Base-by-base conservation (phyloP, 2,797 vertebrate genomes). In the Rhinogobio ventralis region DNA sequence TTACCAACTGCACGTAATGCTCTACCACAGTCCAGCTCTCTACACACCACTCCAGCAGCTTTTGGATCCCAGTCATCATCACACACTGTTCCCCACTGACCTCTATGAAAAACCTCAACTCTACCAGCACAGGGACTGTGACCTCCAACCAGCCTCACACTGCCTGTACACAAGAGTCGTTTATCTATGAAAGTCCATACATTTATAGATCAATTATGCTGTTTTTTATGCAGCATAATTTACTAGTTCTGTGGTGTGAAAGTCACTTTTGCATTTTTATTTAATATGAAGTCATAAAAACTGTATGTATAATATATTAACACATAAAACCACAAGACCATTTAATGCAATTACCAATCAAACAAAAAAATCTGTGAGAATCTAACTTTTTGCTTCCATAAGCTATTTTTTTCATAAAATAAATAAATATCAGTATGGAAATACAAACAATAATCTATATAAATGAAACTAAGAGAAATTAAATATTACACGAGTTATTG, bases 71-170 rank as follows among this genome's bases (percentile, higher is more conserved):
- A 76, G 13, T 0, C 2, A 36, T 33, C 73, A n/a, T 55, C 73
- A 57, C 73, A 76, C 20, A 76, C 73, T 7, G 73, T 76, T 36
- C 73, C 73, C 73, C 73, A 76, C 51, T 57, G 19, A 23, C 73
- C 73, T 4, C 0, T 2, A 9, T 77, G 53, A 62, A 42, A 14
- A 77, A 77, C 51, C 55, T 77, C 75, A 36, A 77, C 75, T 77
- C 53, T n/a, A 60, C 75, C 75, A 77, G 23, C 23, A 60, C 75
- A 77, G 1, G 6, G 36, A 62, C 13, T 0, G 8, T 1, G 0
- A 5, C 4, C 75, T 42, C 14, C 75, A 57, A 77, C 75, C 20
- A 77, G 3, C 75, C 23, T 9, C 55, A 77, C 75, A 0, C 25
- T 28, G 4, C 51, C 75, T 62, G 49, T 13, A 36, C 25, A 75